Evolutionary conservation across 2,113 vertebrate genomes (phyloP).

Genomic region (Stegostoma tigrinum): DNA sequence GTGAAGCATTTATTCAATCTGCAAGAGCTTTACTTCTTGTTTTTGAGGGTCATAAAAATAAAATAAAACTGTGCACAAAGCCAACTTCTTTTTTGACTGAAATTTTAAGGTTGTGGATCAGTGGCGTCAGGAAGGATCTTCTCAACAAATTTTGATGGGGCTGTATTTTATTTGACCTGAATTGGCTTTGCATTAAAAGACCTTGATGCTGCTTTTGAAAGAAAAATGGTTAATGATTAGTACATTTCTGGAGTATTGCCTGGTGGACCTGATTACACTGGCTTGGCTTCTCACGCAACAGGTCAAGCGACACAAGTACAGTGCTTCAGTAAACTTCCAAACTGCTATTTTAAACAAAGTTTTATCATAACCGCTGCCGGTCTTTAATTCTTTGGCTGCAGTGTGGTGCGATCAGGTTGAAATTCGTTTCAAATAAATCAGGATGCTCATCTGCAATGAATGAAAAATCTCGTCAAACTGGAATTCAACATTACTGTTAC

Average conservation of each 20-base stretch:
- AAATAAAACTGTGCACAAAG: not conserved
- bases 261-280: not conserved
- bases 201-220: slow-evolving; percentile 1
- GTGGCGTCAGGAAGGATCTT: not conserved
- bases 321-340: not conserved
- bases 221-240: slow-evolving; percentile 8
- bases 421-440: not conserved
- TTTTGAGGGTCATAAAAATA: not conserved
- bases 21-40: not conserved
- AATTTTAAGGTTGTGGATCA: not conserved
- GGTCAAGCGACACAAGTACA: not conserved
- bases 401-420: no score
- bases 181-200: not conserved
- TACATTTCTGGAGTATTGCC: not conserved
- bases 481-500: not conserved
- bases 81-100: not conserved
- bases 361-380: not conserved
- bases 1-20: not conserved
- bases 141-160: not conserved
- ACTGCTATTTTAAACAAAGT: not conserved
- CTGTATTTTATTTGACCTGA: not conserved
- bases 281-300: not conserved
- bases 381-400: not conserved
- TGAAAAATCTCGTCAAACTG: slow-evolving; percentile 6
- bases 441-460: not conserved